Base-by-base conservation (phyloP, 2,113 vertebrate genomes). In the Hippolais icterina region DNA sequence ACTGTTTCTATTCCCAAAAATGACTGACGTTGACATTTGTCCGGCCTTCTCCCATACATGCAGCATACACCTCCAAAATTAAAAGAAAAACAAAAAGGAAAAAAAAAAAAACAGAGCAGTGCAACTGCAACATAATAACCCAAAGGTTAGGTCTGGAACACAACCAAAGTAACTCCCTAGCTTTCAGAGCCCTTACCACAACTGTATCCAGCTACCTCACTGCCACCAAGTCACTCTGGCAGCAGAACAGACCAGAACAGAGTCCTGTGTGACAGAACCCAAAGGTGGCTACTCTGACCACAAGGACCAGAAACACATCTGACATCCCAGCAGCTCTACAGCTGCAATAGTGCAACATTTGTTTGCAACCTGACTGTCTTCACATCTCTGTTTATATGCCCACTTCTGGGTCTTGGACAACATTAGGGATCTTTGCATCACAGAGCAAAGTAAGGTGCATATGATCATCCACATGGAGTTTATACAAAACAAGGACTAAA, bases 21-120 rank as follows among this genome's bases (percentile, higher is more conserved):
- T 15, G 2, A 31, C 24, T 39, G 21, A 57, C 24, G 47, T 0
- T 13, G 33, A 39, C 0, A 0, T 35, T 70, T 85, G 46, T 16
- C 56, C 23, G 49, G 12, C 16, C 46, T 17, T 72, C 33, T 54
- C 10, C 37, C 31, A 17, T 18, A 72, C 13, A 16, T 44, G 25
- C 46, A 68, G 41, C 24, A 77, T 6, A 18, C 0, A 3, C 9
- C n/a, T 61, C 37, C 64, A 65, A 41, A 84, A 78, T 2, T 0
- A 27, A 66, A 54, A 46, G 6, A 15, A 41, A 47, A 39, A 44
- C 4, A 21, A 18, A 35, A 37, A 42, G 13, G 9, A 6, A 27
- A n/a, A 47, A 56, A 37, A 52, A 41, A 21, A 47, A 6, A 6
- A 22, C 9, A 74, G 28, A 35, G 27, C 29, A 35, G 11, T 13